These are phyloP conservation scores for Urechis unicinctus DNA, from an alignment of 2,888 invertebrate species.

Conservation along the genomic window DNA sequence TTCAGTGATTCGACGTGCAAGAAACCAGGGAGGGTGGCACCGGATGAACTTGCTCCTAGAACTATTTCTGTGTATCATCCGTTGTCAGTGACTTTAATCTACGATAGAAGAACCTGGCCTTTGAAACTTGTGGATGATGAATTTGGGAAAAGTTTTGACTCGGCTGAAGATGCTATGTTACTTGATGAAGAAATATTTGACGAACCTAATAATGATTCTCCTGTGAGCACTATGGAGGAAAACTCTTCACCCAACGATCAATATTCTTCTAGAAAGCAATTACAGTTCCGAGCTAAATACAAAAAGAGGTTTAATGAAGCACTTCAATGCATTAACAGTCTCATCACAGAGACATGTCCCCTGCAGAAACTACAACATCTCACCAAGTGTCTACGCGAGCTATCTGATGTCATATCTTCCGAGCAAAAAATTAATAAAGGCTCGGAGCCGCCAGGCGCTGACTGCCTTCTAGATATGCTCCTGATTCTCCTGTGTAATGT, in stretches of 20 bases:
- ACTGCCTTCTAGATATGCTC: conserved; percentile 24
- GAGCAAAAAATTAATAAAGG: conserved; percentile 1
- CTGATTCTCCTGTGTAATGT: conserved; percentile 27
- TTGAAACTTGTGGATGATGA: background rate
- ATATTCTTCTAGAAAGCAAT: no score
- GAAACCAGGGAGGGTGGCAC: no score
- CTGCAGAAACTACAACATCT: conserved; percentile 17
- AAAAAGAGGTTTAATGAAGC: conserved; percentile 6
- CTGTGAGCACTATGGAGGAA: no score
- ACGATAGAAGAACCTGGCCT: conserved; percentile 8
- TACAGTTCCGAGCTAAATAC: conserved; percentile 4
- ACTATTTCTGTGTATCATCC: conserved; percentile 8
- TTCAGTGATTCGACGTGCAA: no score
- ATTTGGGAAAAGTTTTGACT: background rate
- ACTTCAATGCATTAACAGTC: conserved; percentile 4
- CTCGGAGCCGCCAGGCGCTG: conserved; percentile 10
- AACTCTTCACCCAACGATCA: no score
- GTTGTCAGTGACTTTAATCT: conserved; percentile 6
- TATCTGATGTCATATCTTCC: conserved; percentile 3
- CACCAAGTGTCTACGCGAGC: conserved; percentile 16
- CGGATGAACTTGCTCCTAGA: background rate
- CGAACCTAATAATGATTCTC: background rate
- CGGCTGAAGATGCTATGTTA: background rate
- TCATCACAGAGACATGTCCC: conserved; percentile 10
- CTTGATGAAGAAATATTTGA: background rate